Base-by-base conservation (phyloP, 2,888 invertebrate species). In the Tholera decimalis region DNA sequence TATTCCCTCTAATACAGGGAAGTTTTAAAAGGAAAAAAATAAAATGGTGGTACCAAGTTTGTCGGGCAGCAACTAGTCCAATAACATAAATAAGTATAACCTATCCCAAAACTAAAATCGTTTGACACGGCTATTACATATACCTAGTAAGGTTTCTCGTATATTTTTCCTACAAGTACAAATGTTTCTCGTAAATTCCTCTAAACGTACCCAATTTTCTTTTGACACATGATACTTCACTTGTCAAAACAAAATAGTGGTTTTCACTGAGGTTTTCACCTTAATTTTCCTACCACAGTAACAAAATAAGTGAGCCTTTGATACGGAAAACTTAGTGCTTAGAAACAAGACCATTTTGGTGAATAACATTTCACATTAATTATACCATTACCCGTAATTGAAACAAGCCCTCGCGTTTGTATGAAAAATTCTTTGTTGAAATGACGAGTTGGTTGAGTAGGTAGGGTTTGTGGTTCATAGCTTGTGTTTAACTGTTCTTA, bases 371-470 rank as follows among this genome's bases (percentile, higher is more conserved):
- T 60, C 11, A 30, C 37, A 11, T 22, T 50, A 60, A 70, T 51
- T 24, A 22, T 50, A 46, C 30, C 43, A 20, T 49, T 37, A 37
- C 20, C 13, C 43, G 6, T 44, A 44, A 67, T 71, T 71, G 20
- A 60, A 30, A 37, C 3, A 11, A 15, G 22, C 55, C 18, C 43
- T 20, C n/a, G 28, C 8, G n/a, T 11, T 0, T 26, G 30, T 49
- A n/a, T 44, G n/a, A 69, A 70, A 69, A 30, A 26, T 26, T 33
- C 5, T 44, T 70, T 44, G 61, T 30, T 37, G 3, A 33, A 61
- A 44, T 50, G 13, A 50, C n/a, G 22, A 30, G 30, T n/a, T 3
- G 15, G 9, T 28, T n/a, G 5, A 9, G 9, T 28, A 22, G 3
- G 7, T n/a, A 35, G 2, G 11, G 28, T 18, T 11, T 3, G 30